Conservation (phyloP, 2,113 vertebrate genomes). For the Tetrao urogallus region DNA sequence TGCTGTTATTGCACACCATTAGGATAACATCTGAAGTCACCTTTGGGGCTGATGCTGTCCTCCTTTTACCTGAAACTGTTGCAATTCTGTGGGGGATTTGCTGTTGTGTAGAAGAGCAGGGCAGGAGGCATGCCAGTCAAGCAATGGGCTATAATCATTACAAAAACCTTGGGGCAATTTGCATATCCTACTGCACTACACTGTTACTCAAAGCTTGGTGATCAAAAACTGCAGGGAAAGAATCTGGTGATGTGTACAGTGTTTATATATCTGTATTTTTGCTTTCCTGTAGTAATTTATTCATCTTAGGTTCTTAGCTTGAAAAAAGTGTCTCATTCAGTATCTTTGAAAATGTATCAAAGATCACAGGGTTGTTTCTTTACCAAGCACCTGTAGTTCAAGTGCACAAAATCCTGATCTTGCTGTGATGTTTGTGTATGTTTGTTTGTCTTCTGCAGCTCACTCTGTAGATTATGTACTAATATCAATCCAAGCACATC, state of each 20-base stretch:
- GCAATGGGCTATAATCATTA: not conserved
- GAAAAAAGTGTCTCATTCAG: fast-evolving
- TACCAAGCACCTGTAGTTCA: not conserved
- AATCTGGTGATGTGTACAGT: not conserved
- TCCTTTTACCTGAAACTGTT: not conserved
- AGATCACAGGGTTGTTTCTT: not conserved
- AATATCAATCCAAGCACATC: not conserved
- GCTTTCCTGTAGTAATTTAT: not conserved
- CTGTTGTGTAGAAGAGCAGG: not conserved
- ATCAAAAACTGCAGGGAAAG: not conserved
- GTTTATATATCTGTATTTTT: not conserved
- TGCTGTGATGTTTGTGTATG: not conserved
- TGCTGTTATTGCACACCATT: not conserved
- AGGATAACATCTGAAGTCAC: not conserved
- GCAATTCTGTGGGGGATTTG: not conserved
- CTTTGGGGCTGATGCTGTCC: not conserved
- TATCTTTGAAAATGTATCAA: not conserved
- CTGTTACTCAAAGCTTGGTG: not conserved
- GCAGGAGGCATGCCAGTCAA: not conserved
- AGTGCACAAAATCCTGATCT: not conserved
- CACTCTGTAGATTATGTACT: not conserved
- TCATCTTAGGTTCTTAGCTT: not conserved
- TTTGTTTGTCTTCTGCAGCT: not conserved
- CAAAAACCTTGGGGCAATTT: not conserved
- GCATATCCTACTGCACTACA: not conserved